Conservation (phyloP, 2,113 vertebrate species). For the Callithrix jacchus region DNA sequence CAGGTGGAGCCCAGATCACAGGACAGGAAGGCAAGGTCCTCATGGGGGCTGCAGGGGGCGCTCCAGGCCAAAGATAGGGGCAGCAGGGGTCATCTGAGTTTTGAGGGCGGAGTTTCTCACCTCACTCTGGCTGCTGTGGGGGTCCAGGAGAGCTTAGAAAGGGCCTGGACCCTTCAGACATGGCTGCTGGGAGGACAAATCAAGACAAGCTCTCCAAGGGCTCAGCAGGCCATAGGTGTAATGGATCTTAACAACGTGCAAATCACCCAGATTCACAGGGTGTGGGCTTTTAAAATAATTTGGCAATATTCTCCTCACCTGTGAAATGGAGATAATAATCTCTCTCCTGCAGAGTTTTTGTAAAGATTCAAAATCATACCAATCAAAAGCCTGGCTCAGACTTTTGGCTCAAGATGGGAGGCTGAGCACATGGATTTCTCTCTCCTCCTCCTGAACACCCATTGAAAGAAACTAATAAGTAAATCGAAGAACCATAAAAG, state of each 20-base stretch:
- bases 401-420: neutral
- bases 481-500: neutral
- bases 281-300: neutral
- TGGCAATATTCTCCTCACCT: neutral
- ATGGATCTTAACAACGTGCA: neutral
- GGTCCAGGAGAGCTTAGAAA: neutral
- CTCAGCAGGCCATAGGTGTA: neutral
- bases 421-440: neutral
- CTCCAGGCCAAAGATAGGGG: neutral
- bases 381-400: neutral
- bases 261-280: neutral
- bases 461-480: neutral
- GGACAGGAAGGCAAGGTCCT: neutral
- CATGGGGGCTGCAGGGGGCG: neutral
- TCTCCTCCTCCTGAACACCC: neutral
- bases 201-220: neutral
- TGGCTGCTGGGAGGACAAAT: neutral
- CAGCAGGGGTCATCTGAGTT: accelerated
- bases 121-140: neutral
- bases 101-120: accelerated
- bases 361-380: neutral
- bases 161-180: neutral
- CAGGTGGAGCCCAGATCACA: neutral
- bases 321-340: neutral
- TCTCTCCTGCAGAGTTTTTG: neutral